These are phyloP conservation scores for Charanyca ferruginea DNA, from an alignment of 2,888 invertebrate genomes.

Conservation along the genomic window DNA sequence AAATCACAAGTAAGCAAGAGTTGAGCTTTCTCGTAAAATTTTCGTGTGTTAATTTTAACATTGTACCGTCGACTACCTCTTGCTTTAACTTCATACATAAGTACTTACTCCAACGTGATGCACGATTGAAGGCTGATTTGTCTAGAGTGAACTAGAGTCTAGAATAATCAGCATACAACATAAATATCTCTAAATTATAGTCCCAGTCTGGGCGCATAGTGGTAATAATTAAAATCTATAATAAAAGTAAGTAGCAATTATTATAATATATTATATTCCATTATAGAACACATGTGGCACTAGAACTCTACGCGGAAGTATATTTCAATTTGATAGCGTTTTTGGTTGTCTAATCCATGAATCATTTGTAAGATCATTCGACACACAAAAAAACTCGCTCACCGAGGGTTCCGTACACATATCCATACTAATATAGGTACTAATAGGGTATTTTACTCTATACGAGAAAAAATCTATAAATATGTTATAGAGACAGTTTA, in stretches of 20 bases:
- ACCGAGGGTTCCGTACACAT: no score
- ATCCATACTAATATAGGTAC: no score
- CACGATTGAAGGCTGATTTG: slow-evolving; percentile 2
- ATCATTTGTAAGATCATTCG: background rate
- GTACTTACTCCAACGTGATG: background rate
- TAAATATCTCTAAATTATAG: background rate
- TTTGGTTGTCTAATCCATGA: background rate
- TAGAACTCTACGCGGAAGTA: background rate
- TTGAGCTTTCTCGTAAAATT: slow-evolving; percentile 51
- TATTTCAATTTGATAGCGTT: background rate
- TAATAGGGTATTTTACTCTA: no score
- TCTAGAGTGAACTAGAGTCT: background rate
- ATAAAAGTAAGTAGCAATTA: no score
- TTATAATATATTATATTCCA: no score
- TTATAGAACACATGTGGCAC: background rate
- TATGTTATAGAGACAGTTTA: no score
- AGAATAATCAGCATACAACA: background rate
- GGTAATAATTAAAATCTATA: no score
- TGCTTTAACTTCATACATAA: slow-evolving; percentile 8
- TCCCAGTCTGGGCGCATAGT: background rate
- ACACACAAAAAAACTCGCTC: no score
- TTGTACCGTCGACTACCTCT: slow-evolving; percentile 26
- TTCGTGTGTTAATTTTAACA: slow-evolving; percentile 40
- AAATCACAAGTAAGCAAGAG: slow-evolving; percentile 43
- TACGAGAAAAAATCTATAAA: no score